phyloP scores from a whole-genome alignment of 2,113 vertebrate species.

The Helogale parvula region DNA sequence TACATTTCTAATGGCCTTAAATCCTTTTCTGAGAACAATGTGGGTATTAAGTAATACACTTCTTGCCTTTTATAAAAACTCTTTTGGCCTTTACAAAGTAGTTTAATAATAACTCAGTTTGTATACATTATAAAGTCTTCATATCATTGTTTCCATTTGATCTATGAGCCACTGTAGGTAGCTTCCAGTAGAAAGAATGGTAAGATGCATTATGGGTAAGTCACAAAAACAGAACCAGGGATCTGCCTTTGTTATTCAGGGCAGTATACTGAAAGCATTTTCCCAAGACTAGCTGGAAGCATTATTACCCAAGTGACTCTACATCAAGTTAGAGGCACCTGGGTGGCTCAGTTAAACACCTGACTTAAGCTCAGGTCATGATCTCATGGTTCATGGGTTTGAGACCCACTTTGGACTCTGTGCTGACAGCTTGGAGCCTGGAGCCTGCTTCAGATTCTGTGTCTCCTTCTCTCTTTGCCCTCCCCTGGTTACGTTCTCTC shows the following conservation, averaged over 20 bases:
- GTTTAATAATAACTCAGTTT: constrained; percentile 25
- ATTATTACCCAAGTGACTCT: not conserved
- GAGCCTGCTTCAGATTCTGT: too few relatives aligned
- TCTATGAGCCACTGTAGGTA: not conserved
- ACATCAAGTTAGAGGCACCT: too few relatives aligned
- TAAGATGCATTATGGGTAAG: not conserved
- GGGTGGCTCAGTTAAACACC: too few relatives aligned
- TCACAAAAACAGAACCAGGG: not conserved
- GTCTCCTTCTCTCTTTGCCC: too few relatives aligned
- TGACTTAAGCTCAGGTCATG: too few relatives aligned
- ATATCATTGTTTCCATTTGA: not conserved
- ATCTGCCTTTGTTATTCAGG: not conserved
- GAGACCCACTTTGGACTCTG: too few relatives aligned
- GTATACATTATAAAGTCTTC: not conserved
- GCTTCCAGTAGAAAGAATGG: not conserved
- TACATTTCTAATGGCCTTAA: constrained; percentile 41
- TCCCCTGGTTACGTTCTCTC: too few relatives aligned
- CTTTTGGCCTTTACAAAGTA: not conserved
- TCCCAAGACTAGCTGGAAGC: not conserved
- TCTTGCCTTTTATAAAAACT: not conserved
- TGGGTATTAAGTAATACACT: not conserved
- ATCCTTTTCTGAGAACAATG: not conserved
- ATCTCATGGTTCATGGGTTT: too few relatives aligned
- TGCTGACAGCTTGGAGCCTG: too few relatives aligned
- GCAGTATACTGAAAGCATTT: not conserved